Base-by-base conservation (phyloP, 2,797 vertebrate species). In the Lagocephalus sceleratus region DNA sequence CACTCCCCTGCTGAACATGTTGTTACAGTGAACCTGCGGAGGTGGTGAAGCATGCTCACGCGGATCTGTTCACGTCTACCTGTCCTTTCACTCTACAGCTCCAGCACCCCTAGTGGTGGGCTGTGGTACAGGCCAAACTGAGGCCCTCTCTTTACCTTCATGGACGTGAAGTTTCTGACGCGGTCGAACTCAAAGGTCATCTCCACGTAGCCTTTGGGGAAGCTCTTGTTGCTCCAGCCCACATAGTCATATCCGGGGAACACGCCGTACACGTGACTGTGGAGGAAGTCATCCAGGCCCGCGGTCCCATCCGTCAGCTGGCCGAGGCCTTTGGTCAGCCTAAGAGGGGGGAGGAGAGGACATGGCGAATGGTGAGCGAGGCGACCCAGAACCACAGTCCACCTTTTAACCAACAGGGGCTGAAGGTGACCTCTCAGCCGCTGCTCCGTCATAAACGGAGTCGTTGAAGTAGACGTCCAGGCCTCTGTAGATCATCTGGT, bases 211-310 rank as follows among this genome's bases (percentile, higher is more conserved):
- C 93, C 94, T 0, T 87, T 87, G 0, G 90, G 57, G 0, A 92
- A 91, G 59, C 90, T 98, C 70, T 92, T 92, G 0, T 98, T 99
- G 74, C 83, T 91, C 97, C 97, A 99, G 60, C 97, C 97, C 43
- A 99, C 92, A 0, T 97, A 98, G 89, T 98, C 97, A 0, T 99
- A 98, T 17, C 97, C 97, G 0, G 94, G 94, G 95, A 95, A 96
- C 70, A 93, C 90, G 0, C 92, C 87, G 68, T 96, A 96, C 49
- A 94, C 90, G 0, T 94, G 93, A 65, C 93, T 99, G 83, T 95
- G 93, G 0, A 91, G 94, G 70, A 98, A 98, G 78, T 99, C 95
- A 0, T 98, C 96, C 82, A 97, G 85, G 62, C 97, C 97, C 3
- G 94, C 94, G 22, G 94, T 94, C 0, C 96, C 97, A 0, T 98